A percentile compares a stretch with the other conserved stretches of the same genome.
These are phyloP conservation scores for Dynastes hyllus DNA, from an alignment of 2,888 invertebrate genomes.

Conservation along the genomic window DNA sequence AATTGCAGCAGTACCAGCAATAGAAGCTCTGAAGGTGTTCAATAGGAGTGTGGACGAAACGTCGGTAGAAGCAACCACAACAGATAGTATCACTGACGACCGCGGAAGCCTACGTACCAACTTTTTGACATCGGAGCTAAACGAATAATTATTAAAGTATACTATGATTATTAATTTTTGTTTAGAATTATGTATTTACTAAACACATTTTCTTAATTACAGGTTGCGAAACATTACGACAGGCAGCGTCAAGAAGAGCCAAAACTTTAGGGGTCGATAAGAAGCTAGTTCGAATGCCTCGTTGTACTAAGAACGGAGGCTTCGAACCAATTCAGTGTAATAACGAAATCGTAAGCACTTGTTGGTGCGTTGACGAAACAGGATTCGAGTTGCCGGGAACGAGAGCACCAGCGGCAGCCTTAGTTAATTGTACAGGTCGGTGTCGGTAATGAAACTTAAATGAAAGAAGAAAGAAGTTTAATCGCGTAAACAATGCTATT, in stretches of 20 bases:
- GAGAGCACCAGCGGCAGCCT: constrained; percentile 76
- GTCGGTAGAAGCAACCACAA: no score
- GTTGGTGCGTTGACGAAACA: constrained; percentile 89
- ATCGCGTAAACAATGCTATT: constrained; percentile 38
- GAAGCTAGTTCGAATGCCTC: constrained; percentile 77
- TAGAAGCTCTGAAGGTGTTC: no score
- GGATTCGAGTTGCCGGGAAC: constrained; percentile 88
- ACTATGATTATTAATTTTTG: no score
- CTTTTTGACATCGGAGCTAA: no score
- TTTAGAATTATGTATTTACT: not conserved
- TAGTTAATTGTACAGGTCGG: constrained; percentile 80
- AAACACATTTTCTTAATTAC: not conserved
- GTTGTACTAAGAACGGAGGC: constrained; percentile 82
- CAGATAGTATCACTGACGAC: no score
- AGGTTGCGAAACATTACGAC: constrained; percentile 80
- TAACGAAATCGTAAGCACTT: constrained; percentile 81
- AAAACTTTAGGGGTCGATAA: constrained; percentile 74
- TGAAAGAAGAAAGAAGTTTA: constrained; percentile 26
- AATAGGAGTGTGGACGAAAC: no score
- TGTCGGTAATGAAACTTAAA: constrained; percentile 46
- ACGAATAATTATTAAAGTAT: no score
- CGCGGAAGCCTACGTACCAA: no score
- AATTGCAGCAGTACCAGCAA: no score
- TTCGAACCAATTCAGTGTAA: constrained; percentile 87
- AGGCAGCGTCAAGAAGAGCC: constrained; percentile 77